phyloP scores from a whole-genome alignment of 2,888 invertebrate genomes.

The Trilocha varians region DNA sequence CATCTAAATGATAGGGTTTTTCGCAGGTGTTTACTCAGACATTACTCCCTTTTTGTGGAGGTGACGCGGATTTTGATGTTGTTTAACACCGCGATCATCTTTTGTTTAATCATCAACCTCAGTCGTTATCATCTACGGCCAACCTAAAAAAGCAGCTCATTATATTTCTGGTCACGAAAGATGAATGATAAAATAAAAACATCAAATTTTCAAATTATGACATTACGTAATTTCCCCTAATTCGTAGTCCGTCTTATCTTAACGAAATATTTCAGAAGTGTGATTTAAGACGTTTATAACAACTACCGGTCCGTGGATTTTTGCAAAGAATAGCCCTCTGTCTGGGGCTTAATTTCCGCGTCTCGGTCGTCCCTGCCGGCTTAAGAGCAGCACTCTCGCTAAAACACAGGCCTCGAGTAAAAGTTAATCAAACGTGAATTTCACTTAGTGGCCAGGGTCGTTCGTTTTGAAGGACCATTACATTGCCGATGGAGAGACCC shows the following conservation, averaged over 20 bases:
- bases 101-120: too few species aligned
- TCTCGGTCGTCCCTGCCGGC: background rate
- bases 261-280: background rate
- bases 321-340: background rate
- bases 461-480: conserved; percentile 70
- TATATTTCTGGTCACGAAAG: too few species aligned
- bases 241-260: background rate
- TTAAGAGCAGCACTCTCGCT: conserved; percentile 25
- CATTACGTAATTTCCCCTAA: background rate
- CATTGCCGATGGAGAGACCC: conserved; percentile 67
- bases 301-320: background rate
- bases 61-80: too few species aligned
- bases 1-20: background rate
- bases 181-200: background rate
- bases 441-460: conserved; percentile 61
- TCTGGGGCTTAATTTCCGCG: background rate
- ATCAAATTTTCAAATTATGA: background rate
- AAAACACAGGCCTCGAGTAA: conserved; percentile 38
- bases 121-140: too few species aligned
- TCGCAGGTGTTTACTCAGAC: too few species aligned
- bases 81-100: too few species aligned
- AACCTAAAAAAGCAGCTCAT: too few species aligned
- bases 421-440: conserved; percentile 70
- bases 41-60: too few species aligned
- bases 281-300: background rate